phyloP scores from a whole-genome alignment of 2,797 vertebrate genomes.

The Pristis pectinata region DNA sequence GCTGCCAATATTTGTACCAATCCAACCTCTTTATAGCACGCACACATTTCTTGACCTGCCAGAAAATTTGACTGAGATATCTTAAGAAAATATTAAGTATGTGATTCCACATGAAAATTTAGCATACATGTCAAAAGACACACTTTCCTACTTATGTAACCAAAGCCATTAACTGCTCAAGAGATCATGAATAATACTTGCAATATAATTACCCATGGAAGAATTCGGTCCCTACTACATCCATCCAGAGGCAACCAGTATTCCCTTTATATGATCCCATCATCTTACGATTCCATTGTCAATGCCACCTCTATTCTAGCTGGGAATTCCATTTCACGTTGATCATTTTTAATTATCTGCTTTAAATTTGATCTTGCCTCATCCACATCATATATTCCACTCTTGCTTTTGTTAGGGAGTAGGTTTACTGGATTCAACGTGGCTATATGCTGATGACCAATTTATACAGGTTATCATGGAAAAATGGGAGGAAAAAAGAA shows the following conservation, averaged over 20 bases:
- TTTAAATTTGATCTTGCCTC: neutral
- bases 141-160: neutral
- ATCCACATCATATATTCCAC: neutral
- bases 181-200: neutral
- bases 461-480: neutral
- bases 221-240: neutral
- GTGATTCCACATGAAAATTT: neutral
- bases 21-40: neutral
- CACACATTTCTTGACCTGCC: neutral
- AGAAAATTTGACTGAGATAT: neutral
- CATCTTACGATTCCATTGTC: neutral
- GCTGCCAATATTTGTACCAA: neutral
- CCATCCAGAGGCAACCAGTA: neutral
- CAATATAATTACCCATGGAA: neutral
- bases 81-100: neutral
- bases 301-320: neutral
- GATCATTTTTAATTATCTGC: neutral
- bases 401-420: neutral
- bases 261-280: neutral
- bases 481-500: neutral
- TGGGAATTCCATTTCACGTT: neutral
- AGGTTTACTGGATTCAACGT: neutral
- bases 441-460: neutral
- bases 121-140: neutral
- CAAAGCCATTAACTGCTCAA: neutral